phyloP scores from a whole-genome alignment of 2,797 vertebrate genomes.

The Pampus argenteus region DNA sequence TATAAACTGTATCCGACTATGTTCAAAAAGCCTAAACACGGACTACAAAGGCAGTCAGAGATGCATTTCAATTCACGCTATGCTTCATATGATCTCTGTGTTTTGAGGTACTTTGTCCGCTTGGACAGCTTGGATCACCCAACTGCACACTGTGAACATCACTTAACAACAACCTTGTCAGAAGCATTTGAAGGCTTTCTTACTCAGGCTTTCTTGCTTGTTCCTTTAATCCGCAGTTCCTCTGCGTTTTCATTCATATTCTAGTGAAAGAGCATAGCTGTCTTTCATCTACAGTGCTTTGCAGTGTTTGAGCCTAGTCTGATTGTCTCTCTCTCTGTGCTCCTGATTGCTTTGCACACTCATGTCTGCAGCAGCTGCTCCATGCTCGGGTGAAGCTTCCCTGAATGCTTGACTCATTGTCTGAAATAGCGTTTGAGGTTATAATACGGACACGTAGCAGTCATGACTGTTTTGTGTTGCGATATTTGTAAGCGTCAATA shows the following conservation, averaged over 20 bases:
- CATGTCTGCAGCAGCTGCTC: conserved; percentile 52
- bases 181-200: not conserved
- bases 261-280: conserved; percentile 15
- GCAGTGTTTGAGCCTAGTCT: conserved; percentile 29
- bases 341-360: conserved; percentile 46
- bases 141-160: conserved; percentile 13
- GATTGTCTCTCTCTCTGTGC: conserved; percentile 34
- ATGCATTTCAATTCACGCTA: not conserved
- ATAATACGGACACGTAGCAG: conserved; percentile 29
- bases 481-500: conserved; percentile 11
- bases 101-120: not conserved
- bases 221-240: conserved; percentile 18
- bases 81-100: not conserved
- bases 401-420: conserved; percentile 47
- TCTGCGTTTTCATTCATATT: conserved; percentile 16
- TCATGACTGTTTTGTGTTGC: conserved; percentile 5
- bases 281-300: conserved; percentile 23
- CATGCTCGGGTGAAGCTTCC: conserved; percentile 28
- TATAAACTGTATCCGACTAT: conserved; percentile 17
- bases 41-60: not conserved
- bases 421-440: conserved; percentile 30
- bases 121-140: conserved; percentile 15
- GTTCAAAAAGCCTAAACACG: conserved; percentile 16
- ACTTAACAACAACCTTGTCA: conserved; percentile 18
- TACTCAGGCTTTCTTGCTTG: not conserved